phyloP scores from a whole-genome alignment of 1,140 invertebrate genomes.

The Zelostemma sp. region DNA sequence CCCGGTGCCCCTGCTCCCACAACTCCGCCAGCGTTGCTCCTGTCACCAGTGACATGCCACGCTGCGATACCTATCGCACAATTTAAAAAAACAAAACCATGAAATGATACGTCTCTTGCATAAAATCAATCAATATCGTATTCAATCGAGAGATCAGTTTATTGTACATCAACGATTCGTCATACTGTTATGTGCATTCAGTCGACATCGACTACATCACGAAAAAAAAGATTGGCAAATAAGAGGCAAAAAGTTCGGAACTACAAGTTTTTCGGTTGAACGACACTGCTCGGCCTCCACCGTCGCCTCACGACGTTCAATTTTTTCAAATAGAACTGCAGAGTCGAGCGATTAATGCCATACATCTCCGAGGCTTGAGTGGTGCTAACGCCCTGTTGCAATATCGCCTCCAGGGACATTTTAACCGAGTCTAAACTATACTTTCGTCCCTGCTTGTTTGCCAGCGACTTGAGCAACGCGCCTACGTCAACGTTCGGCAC shows the following conservation, averaged over 20 bases:
- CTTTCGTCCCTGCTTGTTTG: constrained; percentile 68
- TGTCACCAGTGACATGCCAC: constrained; percentile 77
- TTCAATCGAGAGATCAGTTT: no score
- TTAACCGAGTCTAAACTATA: constrained; percentile 70
- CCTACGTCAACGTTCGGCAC: constrained; percentile 62
- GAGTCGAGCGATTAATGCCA: constrained; percentile 72
- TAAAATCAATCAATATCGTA: no score
- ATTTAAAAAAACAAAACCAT: constrained; percentile 35
- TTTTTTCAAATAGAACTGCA: constrained; percentile 74
- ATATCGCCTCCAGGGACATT: constrained; percentile 71
- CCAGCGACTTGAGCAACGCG: constrained; percentile 66
- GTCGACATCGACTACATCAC: no score
- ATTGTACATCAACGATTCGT: no score
- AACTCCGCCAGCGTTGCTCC: constrained; percentile 71
- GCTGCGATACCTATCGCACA: constrained; percentile 57
- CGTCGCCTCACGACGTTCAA: constrained; percentile 69
- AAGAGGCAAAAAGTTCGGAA: no score
- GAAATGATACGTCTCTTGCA: constrained; percentile 1
- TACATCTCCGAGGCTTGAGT: constrained; percentile 71
- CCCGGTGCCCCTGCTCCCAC: constrained; percentile 64
- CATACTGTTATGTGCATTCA: no score
- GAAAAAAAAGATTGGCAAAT: no score
- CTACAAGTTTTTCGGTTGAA: constrained; percentile 11
- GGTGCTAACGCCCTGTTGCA: constrained; percentile 71
- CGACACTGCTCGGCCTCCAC: constrained; percentile 50